Base-by-base conservation (phyloP, 2,888 invertebrate genomes). In the Arrhopalites spinosus region DNA sequence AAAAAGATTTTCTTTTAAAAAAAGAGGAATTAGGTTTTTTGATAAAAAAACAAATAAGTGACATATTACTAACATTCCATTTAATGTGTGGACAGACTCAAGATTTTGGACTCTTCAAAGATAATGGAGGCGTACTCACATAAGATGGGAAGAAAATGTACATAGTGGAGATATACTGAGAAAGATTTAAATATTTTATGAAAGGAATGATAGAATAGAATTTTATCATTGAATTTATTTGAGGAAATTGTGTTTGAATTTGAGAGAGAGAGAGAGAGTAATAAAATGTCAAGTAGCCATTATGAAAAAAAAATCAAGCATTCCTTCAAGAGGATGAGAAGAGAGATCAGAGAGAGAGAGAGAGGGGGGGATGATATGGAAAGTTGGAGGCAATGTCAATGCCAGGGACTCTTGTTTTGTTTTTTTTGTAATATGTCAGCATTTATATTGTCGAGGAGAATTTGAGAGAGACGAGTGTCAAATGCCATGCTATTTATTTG, bases 261-360 rank as follows among this genome's bases (percentile, higher is more conserved):
- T n/a, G 27, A 59, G 25, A 25, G 59, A 23, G 3, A 50, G 15
- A 13, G 50, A 17, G 50, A 11, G 25, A 45, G 45, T 23, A 66
- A 23, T 43, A 66, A 66, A 45, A 23, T 43, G 66, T n/a, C 45
- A 66, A 66, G 20, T 66, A 23, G 66, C 20, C 66, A 43, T 43
- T 36, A 45, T 45, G 15, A 45, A n/a, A n/a, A 45, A 66, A 25
- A 59, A 25, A 59, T 23, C 20, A 59, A 15, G 7, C 25, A 5
- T 13, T 50, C 15, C 15, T 50, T 3, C 7, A 50, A 61, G 25
- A 23, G 61, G 13, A 25, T 17, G 27, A 69, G 25, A 27, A 25
- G 50, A 27, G 17, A 8, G n/a, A 29, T 5, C 11, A 5, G n/a
- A 5, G 53, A 53, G n/a, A 53, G 5, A n/a, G 5, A 53, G 23